These are phyloP conservation scores for Globia sparganii DNA, from an alignment of 2,888 invertebrate genomes.

Conservation along the genomic window DNA sequence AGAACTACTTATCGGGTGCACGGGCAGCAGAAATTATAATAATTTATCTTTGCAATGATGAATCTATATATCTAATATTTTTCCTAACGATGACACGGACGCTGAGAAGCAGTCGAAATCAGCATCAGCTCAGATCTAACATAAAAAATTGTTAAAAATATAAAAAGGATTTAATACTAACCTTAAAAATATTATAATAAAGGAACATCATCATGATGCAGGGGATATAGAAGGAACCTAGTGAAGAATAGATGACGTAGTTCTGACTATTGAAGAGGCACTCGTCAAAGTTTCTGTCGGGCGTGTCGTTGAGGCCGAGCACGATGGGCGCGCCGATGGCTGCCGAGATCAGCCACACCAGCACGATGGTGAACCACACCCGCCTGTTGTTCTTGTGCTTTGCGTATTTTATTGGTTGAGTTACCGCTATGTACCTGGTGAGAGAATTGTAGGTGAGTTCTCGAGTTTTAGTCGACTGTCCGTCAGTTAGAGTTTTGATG, in stretches of 20 bases:
- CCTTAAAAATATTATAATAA: slow-evolving; percentile 99
- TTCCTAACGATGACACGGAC: background rate
- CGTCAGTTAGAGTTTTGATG: too few species aligned
- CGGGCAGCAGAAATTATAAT: background rate
- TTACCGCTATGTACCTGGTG: slow-evolving; percentile 99
- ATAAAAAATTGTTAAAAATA: background rate
- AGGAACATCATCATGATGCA: slow-evolving; percentile 99
- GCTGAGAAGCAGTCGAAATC: background rate
- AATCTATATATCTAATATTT: background rate
- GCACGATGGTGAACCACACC: slow-evolving; percentile 97
- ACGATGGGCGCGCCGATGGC: slow-evolving; percentile 99
- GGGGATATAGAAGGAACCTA: slow-evolving; percentile 99
- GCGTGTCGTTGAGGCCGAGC: slow-evolving; percentile 98
- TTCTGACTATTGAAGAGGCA: slow-evolving; percentile 99
- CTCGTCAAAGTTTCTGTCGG: slow-evolving; percentile 94
- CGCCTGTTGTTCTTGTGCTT: slow-evolving; percentile 99
- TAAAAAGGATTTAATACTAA: slow-evolving; percentile 83
- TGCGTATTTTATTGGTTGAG: slow-evolving; percentile 99
- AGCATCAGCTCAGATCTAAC: too few species aligned
- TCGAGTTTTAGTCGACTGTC: background rate
- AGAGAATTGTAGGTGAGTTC: background rate
- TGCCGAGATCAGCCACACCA: slow-evolving; percentile 98
- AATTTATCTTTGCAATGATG: too few species aligned
- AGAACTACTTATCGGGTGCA: background rate
- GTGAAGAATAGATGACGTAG: slow-evolving; percentile 99